Conservation (phyloP, 1,140 invertebrate species). For the Ectropis grisescens region DNA sequence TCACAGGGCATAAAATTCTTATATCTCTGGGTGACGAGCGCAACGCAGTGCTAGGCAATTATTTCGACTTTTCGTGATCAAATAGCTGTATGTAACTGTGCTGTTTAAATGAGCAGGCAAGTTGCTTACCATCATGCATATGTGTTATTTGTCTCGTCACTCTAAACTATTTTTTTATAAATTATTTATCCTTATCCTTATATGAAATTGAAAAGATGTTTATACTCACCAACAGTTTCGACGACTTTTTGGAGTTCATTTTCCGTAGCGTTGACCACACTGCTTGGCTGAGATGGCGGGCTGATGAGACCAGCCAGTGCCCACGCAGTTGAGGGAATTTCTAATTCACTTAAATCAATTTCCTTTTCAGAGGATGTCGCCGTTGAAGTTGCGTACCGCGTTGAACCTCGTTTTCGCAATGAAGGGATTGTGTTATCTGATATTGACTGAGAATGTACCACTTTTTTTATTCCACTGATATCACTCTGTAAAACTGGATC, state of each 20-base stretch:
- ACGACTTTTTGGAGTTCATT: slow-evolving; percentile 55
- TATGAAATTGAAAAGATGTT: no score
- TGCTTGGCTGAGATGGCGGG: slow-evolving; percentile 29
- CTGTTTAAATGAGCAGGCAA: no score
- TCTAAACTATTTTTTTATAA: no score
- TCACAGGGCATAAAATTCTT: no score
- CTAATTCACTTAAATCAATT: slow-evolving; percentile 31
- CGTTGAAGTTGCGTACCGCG: slow-evolving; percentile 35
- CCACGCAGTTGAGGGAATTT: slow-evolving; percentile 53
- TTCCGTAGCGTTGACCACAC: slow-evolving; percentile 32
- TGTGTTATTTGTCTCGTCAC: no score
- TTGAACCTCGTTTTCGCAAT: slow-evolving; percentile 52
- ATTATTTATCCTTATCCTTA: no score
- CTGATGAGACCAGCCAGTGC: slow-evolving; percentile 46
- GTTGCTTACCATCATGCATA: no score
- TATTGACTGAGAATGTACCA: slow-evolving; percentile 49
- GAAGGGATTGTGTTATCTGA: slow-evolving; percentile 55
- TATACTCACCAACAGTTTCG: slow-evolving; percentile 38
- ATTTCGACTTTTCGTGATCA: no score
- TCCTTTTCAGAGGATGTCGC: slow-evolving; percentile 24
- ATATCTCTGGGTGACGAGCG: no score
- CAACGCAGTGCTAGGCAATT: no score
- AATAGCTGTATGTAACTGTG: no score
- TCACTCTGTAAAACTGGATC: slow-evolving; percentile 54
- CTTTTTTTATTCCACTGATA: slow-evolving; percentile 39